A percentile compares a stretch with the other conserved stretches of the same genome.
Evolutionary conservation across 2,797 vertebrate species (phyloP).

Genomic region (Anas georgica): DNA sequence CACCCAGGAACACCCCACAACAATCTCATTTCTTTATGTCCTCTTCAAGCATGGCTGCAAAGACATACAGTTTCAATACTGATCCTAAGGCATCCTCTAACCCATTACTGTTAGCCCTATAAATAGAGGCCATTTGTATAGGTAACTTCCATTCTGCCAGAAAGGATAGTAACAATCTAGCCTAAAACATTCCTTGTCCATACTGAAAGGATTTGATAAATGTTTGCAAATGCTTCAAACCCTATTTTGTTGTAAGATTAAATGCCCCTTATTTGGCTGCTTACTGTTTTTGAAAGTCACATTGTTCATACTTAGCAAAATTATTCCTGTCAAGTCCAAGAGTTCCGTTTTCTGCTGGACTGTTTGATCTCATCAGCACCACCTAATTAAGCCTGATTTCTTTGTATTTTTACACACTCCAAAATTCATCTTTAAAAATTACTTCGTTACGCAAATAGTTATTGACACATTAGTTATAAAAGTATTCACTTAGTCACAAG

Average conservation of each 20-base stretch:
- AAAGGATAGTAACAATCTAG: not conserved
- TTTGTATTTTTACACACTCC: not conserved
- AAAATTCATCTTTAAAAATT: slow-evolving; percentile 39
- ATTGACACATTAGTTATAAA: not conserved
- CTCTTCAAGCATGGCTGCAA: not conserved
- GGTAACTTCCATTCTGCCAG: not conserved
- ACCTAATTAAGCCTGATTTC: not conserved
- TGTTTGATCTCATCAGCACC: not conserved
- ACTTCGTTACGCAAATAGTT: not conserved
- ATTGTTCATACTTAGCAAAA: slow-evolving; percentile 43
- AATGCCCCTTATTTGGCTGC: slow-evolving; percentile 46
- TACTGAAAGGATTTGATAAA: slow-evolving; percentile 20
- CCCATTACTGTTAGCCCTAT: not conserved
- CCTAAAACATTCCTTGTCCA: slow-evolving; percentile 15
- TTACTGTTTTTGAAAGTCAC: slow-evolving; percentile 17
- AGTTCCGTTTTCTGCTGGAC: slow-evolving; percentile 40
- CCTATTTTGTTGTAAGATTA: slow-evolving; percentile 53
- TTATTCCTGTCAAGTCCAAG: slow-evolving; percentile 46
- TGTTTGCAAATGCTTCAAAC: slow-evolving; percentile 15
- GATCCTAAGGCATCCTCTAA: not conserved
- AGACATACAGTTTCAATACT: not conserved
- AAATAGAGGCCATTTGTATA: not conserved
- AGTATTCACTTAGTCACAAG: not conserved
- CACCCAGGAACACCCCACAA: not conserved
- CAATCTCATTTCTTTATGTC: not conserved